These are phyloP conservation scores for Urechis unicinctus DNA, from an alignment of 2,888 invertebrate genomes.

Conservation along the genomic window DNA sequence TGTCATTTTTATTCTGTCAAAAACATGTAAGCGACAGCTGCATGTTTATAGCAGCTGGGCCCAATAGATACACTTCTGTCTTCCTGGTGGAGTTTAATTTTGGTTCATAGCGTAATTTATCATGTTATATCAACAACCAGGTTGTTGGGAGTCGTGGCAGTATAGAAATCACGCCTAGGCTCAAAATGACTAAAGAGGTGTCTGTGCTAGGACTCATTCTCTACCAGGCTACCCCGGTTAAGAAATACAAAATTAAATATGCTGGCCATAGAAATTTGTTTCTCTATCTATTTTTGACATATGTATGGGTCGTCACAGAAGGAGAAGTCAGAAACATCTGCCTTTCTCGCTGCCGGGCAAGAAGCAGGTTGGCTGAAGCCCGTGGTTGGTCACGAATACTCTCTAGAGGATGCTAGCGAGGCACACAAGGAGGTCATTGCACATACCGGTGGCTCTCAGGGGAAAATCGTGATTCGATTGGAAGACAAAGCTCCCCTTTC, in stretches of 20 bases:
- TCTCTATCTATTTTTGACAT: background rate
- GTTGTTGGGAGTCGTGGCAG: conserved; percentile 52
- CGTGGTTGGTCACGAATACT: conserved; percentile 48
- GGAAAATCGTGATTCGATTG: conserved; percentile 32
- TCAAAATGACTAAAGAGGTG: conserved; percentile 13
- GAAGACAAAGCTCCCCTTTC: background rate
- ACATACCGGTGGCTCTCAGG: conserved; percentile 29
- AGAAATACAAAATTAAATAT: background rate
- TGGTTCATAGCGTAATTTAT: no score
- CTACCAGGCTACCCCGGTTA: background rate
- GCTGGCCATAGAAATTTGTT: background rate
- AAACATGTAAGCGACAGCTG: no score
- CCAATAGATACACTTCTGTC: no score
- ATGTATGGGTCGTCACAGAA: no score
- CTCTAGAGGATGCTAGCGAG: conserved; percentile 44
- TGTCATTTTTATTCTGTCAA: no score
- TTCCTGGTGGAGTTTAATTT: no score
- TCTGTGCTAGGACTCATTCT: conserved; percentile 8
- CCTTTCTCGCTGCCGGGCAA: conserved; percentile 48
- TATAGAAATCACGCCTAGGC: conserved; percentile 28
- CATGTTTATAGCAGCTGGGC: no score
- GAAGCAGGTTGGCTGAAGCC: conserved; percentile 51
- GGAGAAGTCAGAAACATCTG: conserved; percentile 45
- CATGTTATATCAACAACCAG: no score
- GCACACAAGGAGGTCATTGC: conserved; percentile 53